Percentiles rank a stretch among this genome's conserved stretches.
phyloP scores from a whole-genome alignment of 2,797 vertebrate genomes.

The Fistularia commersonii region DNA sequence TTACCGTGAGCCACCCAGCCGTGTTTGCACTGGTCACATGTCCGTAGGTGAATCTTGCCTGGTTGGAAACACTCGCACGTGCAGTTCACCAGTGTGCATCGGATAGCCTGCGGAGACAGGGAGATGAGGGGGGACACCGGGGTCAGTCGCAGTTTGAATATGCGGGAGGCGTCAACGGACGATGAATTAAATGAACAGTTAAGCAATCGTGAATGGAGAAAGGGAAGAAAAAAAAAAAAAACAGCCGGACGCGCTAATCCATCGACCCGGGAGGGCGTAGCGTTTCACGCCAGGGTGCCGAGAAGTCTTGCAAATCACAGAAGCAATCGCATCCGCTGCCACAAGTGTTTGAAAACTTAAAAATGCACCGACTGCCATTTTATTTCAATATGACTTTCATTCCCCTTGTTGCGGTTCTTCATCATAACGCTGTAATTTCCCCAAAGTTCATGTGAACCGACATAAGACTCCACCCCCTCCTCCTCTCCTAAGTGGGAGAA shows the following conservation, averaged over 20 bases:
- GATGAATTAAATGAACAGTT: no score
- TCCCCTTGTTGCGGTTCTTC: conserved; percentile 1
- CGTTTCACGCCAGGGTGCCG: no score
- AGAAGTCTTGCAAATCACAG: neutral
- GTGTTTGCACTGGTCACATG: conserved; percentile 98
- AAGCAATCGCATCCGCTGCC: no score
- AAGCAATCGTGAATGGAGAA: no score
- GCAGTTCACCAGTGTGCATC: conserved; percentile 99
- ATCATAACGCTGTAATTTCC: conserved; percentile 15
- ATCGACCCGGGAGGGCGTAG: no score
- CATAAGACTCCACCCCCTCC: conserved; percentile 48
- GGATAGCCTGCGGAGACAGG: conserved; percentile 84
- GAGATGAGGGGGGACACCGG: conserved; percentile 1
- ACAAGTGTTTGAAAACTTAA: no score
- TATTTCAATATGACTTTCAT: neutral
- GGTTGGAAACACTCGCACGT: conserved; percentile 99
- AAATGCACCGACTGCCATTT: no score
- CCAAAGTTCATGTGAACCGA: conserved; percentile 40
- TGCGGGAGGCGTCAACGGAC: no score
- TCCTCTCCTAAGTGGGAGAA: no score
- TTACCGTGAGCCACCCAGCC: conserved; percentile 99
- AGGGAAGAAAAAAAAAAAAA: no score
- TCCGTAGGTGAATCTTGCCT: conserved; percentile 97
- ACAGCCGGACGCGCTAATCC: no score
- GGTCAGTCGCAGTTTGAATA: conserved; percentile 26